phyloP scores from a whole-genome alignment of 2,113 vertebrate species.

The Urocolius indicus region DNA sequence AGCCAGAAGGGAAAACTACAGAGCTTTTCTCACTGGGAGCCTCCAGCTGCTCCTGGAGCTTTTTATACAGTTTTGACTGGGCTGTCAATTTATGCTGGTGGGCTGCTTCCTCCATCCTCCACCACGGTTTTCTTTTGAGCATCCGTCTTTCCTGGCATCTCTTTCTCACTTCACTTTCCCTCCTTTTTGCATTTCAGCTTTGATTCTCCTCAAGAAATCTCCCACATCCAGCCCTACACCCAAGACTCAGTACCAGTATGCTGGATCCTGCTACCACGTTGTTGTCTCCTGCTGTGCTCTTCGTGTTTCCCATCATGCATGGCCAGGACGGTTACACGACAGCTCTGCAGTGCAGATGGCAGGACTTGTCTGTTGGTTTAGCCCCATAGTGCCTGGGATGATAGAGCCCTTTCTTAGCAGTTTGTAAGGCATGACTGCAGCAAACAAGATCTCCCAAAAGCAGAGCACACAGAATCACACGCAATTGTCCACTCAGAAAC shows the following conservation, averaged over 20 bases:
- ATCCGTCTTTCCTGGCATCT: neutral
- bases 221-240: neutral
- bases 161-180: slow-evolving; percentile 19
- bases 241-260: neutral
- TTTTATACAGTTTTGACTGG: slow-evolving; percentile 7
- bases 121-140: neutral
- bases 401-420: rapidly evolving
- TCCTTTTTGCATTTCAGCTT: slow-evolving; percentile 10
- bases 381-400: neutral
- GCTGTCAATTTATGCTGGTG: neutral
- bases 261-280: rapidly evolving
- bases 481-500: rapidly evolving
- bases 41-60: slow-evolving; percentile 26
- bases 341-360: neutral
- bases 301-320: rapidly evolving
- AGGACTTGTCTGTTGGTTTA: neutral
- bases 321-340: rapidly evolving
- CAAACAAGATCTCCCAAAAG: rapidly evolving
- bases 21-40: neutral
- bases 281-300: rapidly evolving
- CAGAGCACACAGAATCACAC: neutral
- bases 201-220: neutral
- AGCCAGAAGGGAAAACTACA: neutral
- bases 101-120: neutral
- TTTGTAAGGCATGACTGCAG: neutral